Evolutionary conservation across 1,140 invertebrate species (phyloP).

Genomic region (Choristoneura fumiferana): DNA sequence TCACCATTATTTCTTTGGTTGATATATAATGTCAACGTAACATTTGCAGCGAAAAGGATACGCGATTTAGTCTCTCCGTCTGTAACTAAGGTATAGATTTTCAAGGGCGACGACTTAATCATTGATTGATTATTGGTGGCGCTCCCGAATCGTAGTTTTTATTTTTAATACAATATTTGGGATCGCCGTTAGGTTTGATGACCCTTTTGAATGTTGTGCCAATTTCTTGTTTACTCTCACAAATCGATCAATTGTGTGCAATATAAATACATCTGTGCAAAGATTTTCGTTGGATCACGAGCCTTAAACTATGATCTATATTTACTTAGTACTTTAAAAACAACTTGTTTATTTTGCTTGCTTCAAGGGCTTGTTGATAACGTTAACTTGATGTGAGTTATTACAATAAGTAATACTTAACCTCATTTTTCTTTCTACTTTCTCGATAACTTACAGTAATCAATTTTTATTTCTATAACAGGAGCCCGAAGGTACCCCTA

Average conservation of each 20-base stretch:
- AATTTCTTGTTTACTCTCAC: not conserved
- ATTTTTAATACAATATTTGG: not conserved
- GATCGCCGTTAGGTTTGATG: constrained; percentile 4
- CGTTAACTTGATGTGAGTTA: not conserved
- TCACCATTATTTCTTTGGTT: too few relatives aligned
- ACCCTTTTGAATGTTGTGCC: not conserved
- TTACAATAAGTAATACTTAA: not conserved
- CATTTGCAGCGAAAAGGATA: too few relatives aligned
- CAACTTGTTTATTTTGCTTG: not conserved
- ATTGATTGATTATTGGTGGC: constrained; percentile 9
- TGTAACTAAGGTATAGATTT: too few relatives aligned
- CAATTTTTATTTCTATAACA: constrained; percentile 29
- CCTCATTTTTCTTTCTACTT: not conserved
- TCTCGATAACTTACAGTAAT: not conserved
- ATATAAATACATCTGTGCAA: too few relatives aligned
- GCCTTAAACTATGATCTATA: too few relatives aligned
- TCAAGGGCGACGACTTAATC: too few relatives aligned
- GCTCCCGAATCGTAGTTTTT: not conserved
- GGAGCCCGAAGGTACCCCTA: constrained; percentile 53
- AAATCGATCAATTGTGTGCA: not conserved
- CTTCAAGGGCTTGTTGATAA: not conserved
- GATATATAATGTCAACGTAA: too few relatives aligned
- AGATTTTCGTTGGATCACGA: too few relatives aligned
- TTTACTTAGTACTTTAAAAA: not conserved
- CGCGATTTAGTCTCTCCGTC: too few relatives aligned